Evolutionary conservation across 2,113 vertebrate species (phyloP).

Genomic region (Seriola dumerili): DNA sequence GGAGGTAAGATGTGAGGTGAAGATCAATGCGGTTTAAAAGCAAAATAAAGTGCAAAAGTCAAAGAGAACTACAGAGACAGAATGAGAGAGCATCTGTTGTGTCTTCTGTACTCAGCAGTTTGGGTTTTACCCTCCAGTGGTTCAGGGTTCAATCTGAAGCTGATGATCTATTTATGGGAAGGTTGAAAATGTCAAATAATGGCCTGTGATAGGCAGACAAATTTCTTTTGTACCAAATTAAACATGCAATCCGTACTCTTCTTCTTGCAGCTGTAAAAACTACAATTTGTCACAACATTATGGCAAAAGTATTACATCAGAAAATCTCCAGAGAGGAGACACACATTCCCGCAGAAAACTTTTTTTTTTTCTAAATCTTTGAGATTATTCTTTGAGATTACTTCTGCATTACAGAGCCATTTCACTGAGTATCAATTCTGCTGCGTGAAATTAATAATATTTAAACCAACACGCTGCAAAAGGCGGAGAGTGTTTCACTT

Average conservation of each 20-base stretch:
- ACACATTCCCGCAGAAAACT: not conserved
- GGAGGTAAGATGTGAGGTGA: slow-evolving; percentile 38
- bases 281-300: slow-evolving; percentile 26
- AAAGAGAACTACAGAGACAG: slow-evolving; percentile 42
- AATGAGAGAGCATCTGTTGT: slow-evolving; percentile 46
- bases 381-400: slow-evolving; percentile 13
- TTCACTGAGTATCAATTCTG: not conserved
- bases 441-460: not conserved
- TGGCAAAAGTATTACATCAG: slow-evolving; percentile 40
- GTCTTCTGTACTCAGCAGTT: slow-evolving; percentile 51
- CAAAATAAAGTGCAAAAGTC: slow-evolving; percentile 18
- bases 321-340: slow-evolving; percentile 47
- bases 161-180: slow-evolving; percentile 54
- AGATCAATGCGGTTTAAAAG: slow-evolving; percentile 39
- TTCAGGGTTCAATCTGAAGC: slow-evolving; percentile 35
- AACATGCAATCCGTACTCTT: not conserved
- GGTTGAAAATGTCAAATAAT: slow-evolving; percentile 50
- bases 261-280: slow-evolving; percentile 23
- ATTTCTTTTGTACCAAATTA: slow-evolving; percentile 5
- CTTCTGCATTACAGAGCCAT: not conserved
- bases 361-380: not conserved
- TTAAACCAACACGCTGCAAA: not conserved
- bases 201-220: slow-evolving; percentile 13
- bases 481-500: not conserved
- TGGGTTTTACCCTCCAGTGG: slow-evolving; percentile 40